Evolutionary conservation across 2,888 invertebrate genomes (phyloP).

Genomic region (Meghimatium bilineatum): DNA sequence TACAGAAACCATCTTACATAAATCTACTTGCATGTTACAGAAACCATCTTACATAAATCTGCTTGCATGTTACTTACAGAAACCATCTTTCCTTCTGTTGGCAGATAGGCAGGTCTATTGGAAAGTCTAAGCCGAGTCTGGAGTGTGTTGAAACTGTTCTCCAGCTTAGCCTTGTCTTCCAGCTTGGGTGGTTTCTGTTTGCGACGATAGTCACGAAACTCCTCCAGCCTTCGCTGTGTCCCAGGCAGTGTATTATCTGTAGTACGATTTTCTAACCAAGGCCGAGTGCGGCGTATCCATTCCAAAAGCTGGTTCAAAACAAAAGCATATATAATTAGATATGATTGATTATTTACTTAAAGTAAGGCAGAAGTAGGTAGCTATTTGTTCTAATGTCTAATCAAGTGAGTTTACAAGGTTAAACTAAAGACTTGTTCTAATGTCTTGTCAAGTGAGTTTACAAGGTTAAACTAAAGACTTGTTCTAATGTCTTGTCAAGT

Average conservation of each 20-base stretch:
- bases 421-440: too few relatives aligned
- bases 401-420: too few relatives aligned
- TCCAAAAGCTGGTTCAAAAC: slow-evolving; percentile 86
- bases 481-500: too few relatives aligned
- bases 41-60: too few relatives aligned
- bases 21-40: too few relatives aligned
- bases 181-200: slow-evolving; percentile 99
- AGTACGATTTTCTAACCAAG: slow-evolving; percentile 81
- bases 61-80: slow-evolving; percentile 82
- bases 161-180: slow-evolving; percentile 98
- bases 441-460: too few relatives aligned
- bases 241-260: slow-evolving; percentile 98
- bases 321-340: background rate
- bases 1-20: too few relatives aligned
- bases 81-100: slow-evolving; percentile 99
- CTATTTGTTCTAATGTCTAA: too few relatives aligned
- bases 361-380: too few relatives aligned
- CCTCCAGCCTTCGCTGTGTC: slow-evolving; percentile 97
- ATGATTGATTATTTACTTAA: background rate
- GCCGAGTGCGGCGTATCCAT: slow-evolving; percentile 99
- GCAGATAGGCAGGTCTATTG: slow-evolving; percentile 99
- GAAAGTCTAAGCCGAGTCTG: slow-evolving; percentile 98
- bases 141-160: slow-evolving; percentile 99
- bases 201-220: slow-evolving; percentile 98
- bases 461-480: too few relatives aligned